Evolutionary conservation across 2,797 vertebrate genomes (phyloP).

Genomic region (Dermochelys coriacea): DNA sequence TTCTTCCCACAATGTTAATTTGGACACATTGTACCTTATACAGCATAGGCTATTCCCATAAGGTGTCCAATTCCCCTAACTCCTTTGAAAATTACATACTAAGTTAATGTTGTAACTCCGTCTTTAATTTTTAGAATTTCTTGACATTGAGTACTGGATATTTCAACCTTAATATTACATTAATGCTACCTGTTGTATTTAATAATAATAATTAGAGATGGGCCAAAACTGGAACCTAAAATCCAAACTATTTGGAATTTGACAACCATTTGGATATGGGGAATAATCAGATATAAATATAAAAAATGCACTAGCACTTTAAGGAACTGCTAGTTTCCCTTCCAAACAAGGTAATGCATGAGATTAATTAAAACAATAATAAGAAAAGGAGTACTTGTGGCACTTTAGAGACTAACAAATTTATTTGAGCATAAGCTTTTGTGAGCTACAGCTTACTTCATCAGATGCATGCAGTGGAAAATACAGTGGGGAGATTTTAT

Average conservation of each 20-base stretch:
- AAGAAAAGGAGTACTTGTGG: too few species aligned
- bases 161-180: neutral
- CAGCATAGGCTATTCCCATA: neutral
- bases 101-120: neutral
- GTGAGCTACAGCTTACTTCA: too few species aligned
- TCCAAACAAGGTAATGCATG: neutral
- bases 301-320: neutral
- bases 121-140: neutral
- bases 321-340: neutral
- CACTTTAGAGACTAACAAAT: too few species aligned
- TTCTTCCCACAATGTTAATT: neutral
- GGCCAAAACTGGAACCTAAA: neutral
- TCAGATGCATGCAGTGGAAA: too few species aligned
- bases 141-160: neutral
- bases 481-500: too few species aligned
- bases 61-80: neutral
- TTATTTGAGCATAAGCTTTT: too few species aligned
- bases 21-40: neutral
- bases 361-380: neutral
- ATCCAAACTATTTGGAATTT: neutral
- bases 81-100: neutral
- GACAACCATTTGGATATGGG: neutral
- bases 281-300: neutral
- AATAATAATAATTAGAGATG: neutral
- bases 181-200: neutral